phyloP scores from a whole-genome alignment of 2,113 vertebrate species.

The Hyla sarda region DNA sequence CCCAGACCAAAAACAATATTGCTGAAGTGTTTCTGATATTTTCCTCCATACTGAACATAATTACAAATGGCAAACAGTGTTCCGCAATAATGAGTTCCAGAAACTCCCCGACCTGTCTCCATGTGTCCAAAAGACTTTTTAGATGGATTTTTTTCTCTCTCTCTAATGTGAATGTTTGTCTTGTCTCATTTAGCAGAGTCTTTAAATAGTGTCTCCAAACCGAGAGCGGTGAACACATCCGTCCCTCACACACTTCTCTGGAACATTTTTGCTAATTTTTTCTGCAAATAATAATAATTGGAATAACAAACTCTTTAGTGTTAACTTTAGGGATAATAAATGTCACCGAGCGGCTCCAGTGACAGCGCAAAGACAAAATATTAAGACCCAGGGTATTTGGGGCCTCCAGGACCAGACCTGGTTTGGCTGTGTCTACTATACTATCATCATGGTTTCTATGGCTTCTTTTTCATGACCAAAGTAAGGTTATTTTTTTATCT shows the following conservation, averaged over 20 bases:
- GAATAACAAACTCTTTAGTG: background rate
- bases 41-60: constrained; percentile 33
- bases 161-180: constrained; percentile 24
- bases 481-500: too few relatives aligned
- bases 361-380: too few relatives aligned
- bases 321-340: background rate
- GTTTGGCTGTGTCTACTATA: too few relatives aligned
- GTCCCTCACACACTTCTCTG: background rate
- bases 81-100: constrained; percentile 37
- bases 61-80: constrained; percentile 44
- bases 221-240: background rate
- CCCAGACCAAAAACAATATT: constrained; percentile 34
- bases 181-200: constrained; percentile 30
- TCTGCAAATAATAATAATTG: background rate
- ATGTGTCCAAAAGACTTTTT: background rate
- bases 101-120: background rate
- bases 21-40: constrained; percentile 36
- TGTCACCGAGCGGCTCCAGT: background rate
- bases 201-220: background rate
- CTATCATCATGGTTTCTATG: too few relatives aligned
- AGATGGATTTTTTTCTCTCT: background rate
- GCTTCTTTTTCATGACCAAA: too few relatives aligned
- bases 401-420: too few relatives aligned
- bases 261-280: background rate
- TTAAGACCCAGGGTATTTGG: too few relatives aligned